phyloP scores from a whole-genome alignment of 1,140 invertebrate genomes.

The Hycleus phaleratus region DNA sequence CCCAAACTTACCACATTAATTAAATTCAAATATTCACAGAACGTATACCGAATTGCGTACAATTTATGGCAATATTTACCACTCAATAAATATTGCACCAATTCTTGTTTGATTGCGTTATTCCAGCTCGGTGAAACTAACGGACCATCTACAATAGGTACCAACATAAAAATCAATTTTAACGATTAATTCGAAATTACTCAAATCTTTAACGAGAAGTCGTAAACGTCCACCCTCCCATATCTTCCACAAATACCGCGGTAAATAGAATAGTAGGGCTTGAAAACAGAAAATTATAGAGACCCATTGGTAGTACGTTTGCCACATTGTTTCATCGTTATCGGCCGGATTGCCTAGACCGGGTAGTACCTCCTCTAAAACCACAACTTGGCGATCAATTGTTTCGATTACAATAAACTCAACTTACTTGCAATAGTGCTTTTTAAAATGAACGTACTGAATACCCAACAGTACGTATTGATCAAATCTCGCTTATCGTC shows the following conservation, averaged over 20 bases:
- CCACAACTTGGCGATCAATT: not conserved
- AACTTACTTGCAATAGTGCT: slow-evolving; percentile 41
- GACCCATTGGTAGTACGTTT: slow-evolving; percentile 87
- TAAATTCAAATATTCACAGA: slow-evolving; percentile 67
- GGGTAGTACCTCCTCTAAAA: not conserved
- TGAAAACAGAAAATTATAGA: slow-evolving; percentile 75
- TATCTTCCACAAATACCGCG: slow-evolving; percentile 67
- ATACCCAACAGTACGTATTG: slow-evolving; percentile 70
- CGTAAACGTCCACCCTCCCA: slow-evolving; percentile 61
- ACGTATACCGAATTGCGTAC: slow-evolving; percentile 57
- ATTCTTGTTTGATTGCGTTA: slow-evolving; percentile 43
- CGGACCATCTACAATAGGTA: slow-evolving; percentile 27
- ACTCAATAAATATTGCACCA: slow-evolving; percentile 47
- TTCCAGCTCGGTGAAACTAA: slow-evolving; percentile 49
- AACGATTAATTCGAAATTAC: slow-evolving; percentile 22
- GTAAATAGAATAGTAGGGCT: slow-evolving; percentile 65
- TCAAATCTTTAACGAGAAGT: slow-evolving; percentile 44
- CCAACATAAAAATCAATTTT: too few species aligned
- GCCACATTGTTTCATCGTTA: slow-evolving; percentile 50
- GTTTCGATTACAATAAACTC: too few species aligned
- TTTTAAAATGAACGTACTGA: slow-evolving; percentile 62
- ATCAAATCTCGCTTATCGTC: slow-evolving; percentile 46
- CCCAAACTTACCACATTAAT: slow-evolving; percentile 50
- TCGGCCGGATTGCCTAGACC: not conserved
- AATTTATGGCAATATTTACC: slow-evolving; percentile 55